These are phyloP conservation scores for Drosophila suboccidentalis DNA, from an alignment of 2,888 invertebrate genomes.

Conservation along the genomic window DNA sequence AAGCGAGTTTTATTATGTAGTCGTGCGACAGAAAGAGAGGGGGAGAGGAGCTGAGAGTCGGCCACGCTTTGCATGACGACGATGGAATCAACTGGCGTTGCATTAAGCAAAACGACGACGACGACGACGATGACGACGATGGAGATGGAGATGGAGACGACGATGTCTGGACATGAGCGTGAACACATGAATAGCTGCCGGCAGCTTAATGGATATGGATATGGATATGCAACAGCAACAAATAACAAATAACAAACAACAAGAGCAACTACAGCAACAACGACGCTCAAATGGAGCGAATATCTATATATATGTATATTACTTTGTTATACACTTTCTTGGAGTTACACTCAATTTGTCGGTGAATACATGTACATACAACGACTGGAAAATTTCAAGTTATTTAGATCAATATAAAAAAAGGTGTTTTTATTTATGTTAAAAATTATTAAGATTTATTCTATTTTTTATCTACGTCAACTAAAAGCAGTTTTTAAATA, in stretches of 20 bases:
- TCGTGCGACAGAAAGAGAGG: slow-evolving; percentile 19
- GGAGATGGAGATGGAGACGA: slow-evolving; percentile 49
- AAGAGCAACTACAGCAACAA: slow-evolving; percentile 32
- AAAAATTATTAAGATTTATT: no score
- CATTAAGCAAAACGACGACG: slow-evolving; percentile 72
- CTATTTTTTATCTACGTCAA: no score
- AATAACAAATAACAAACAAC: slow-evolving; percentile 43
- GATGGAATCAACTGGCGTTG: slow-evolving; percentile 50
- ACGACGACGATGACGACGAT: slow-evolving; percentile 53
- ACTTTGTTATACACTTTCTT: slow-evolving; percentile 26
- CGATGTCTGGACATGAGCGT: slow-evolving; percentile 75
- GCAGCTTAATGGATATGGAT: slow-evolving; percentile 70
- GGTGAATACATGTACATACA: background rate
- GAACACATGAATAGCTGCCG: slow-evolving; percentile 80
- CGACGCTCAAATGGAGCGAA: slow-evolving; percentile 59
- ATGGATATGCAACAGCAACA: slow-evolving; percentile 49
- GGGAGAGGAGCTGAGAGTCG: slow-evolving; percentile 35
- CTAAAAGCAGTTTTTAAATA: no score
- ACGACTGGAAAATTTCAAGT: background rate
- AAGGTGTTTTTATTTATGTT: no score
- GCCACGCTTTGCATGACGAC: slow-evolving; percentile 62
- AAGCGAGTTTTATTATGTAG: slow-evolving; percentile 74
- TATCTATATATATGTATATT: slow-evolving; percentile 27
- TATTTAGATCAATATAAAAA: no score
- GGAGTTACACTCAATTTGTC: background rate